Conservation (phyloP, 2,888 invertebrate genomes). For the Odontomyia ornata region DNA sequence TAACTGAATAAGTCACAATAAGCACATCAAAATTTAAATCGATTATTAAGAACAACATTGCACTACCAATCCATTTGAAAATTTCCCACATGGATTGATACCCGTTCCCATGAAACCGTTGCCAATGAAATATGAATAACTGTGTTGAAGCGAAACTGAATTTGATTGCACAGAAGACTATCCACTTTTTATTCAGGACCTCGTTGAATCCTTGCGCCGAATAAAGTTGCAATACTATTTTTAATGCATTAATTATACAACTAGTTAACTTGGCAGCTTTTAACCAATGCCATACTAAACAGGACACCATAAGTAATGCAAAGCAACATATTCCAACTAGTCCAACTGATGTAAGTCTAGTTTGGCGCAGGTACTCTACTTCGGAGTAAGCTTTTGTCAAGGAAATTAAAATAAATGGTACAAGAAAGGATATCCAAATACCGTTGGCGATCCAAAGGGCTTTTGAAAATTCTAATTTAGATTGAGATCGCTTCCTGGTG, state of each 20-base stretch:
- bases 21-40: no score
- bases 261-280: background rate
- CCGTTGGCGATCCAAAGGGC: background rate
- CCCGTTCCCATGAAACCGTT: no score
- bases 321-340: background rate
- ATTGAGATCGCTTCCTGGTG: no score
- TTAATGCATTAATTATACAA: background rate
- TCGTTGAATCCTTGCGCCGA: no score
- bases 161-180: no score
- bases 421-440: background rate
- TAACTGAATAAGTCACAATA: no score
- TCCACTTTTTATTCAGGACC: no score
- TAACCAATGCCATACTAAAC: background rate
- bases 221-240: background rate
- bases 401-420: background rate
- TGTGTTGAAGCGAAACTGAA: no score
- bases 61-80: no score
- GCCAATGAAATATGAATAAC: no score
- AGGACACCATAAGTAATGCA: background rate
- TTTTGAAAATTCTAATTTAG: background rate
- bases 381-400: background rate
- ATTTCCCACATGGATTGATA: no score
- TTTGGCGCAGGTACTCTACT: background rate
- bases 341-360: background rate
- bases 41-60: no score